These are phyloP conservation scores for Odontesthes bonariensis DNA, from an alignment of 2,113 vertebrate genomes.

Conservation along the genomic window DNA sequence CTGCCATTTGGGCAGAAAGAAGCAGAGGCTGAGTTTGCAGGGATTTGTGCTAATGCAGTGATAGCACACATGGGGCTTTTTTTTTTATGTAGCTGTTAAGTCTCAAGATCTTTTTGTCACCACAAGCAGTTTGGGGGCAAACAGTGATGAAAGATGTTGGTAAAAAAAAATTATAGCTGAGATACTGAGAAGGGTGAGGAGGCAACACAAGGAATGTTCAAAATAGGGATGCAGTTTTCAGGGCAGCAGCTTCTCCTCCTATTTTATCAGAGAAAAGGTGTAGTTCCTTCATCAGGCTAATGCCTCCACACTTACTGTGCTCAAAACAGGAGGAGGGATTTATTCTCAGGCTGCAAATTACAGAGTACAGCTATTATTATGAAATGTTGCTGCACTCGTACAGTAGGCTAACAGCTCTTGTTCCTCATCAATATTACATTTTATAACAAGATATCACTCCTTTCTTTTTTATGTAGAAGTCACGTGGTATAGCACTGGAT, in stretches of 20 bases:
- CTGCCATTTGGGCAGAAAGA: conserved; percentile 10
- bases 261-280: conserved; percentile 25
- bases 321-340: not conserved
- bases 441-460: conserved; percentile 3
- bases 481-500: conserved; percentile 11
- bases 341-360: conserved; percentile 10
- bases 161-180: conserved; percentile 28
- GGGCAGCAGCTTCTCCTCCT: conserved; percentile 33
- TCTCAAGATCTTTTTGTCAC: conserved; percentile 19
- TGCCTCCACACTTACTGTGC: not conserved
- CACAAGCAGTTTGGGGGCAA: conserved; percentile 13
- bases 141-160: conserved; percentile 37
- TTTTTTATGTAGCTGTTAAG: not conserved
- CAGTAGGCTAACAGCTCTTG: conserved; percentile 7
- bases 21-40: conserved; percentile 42
- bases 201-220: conserved; percentile 30
- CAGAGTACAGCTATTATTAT: not conserved
- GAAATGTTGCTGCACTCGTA: conserved; percentile 8
- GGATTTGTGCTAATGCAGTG: conserved; percentile 46
- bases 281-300: not conserved
- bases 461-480: conserved; percentile 9
- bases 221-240: conserved; percentile 45
- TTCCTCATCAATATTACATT: conserved; percentile 7
- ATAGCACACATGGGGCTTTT: conserved; percentile 24
- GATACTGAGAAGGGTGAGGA: not conserved